These are phyloP conservation scores for Gymnobelideus leadbeateri DNA, from an alignment of 2,113 vertebrate species.

Conservation along the genomic window DNA sequence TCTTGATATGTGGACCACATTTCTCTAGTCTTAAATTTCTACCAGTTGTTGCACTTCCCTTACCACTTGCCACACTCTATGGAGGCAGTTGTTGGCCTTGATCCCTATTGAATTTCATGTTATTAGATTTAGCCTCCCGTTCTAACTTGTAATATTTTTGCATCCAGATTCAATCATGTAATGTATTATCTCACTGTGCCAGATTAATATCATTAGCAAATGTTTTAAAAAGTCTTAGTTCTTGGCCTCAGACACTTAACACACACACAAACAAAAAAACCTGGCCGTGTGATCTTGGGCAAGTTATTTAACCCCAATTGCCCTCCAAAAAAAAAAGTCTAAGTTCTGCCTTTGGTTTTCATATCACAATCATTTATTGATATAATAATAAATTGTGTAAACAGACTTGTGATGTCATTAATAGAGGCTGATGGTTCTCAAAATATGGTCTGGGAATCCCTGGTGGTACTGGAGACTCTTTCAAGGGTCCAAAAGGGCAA, in stretches of 20 bases:
- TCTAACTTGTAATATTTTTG: not conserved
- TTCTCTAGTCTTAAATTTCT: not conserved
- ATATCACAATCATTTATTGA: not conserved
- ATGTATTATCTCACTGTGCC: not conserved
- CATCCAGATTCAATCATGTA: not conserved
- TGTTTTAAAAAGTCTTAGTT: not conserved
- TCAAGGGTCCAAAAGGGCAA: not conserved
- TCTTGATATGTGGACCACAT: not conserved
- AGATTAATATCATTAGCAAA: not conserved
- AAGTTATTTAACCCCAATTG: too few relatives aligned
- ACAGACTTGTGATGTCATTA: not conserved
- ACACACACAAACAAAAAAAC: too few relatives aligned
- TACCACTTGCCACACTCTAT: not conserved
- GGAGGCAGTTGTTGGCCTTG: not conserved
- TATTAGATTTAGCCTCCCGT: not conserved
- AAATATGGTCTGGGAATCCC: not conserved
- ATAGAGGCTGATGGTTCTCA: not conserved
- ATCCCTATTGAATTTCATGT: not conserved
- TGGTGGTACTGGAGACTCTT: not conserved
- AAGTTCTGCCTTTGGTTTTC: not conserved
- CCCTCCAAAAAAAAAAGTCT: too few relatives aligned
- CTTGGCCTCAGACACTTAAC: too few relatives aligned
- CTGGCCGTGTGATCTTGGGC: too few relatives aligned
- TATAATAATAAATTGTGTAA: not conserved
- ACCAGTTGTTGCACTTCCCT: not conserved